Evolutionary conservation across 23 tunicate genomes (phyloP).

Genomic region (Corella eumyota): DNA sequence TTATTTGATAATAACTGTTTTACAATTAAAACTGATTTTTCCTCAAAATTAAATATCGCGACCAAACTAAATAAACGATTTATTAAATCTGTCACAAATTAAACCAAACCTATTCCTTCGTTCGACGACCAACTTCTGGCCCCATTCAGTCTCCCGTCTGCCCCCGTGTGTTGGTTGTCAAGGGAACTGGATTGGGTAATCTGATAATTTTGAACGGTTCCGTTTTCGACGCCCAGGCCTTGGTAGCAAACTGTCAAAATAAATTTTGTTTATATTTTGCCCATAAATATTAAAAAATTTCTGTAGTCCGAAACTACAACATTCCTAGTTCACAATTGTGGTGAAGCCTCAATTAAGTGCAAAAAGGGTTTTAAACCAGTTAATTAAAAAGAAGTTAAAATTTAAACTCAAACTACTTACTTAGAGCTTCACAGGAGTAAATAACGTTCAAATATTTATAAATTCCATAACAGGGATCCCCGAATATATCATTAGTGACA

Average conservation of each 20-base stretch:
- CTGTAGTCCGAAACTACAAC: too few species aligned
- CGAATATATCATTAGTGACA: slow-evolving; percentile 65
- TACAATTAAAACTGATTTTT: too few species aligned
- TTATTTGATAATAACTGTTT: too few species aligned
- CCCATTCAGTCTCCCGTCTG: slow-evolving; percentile 60
- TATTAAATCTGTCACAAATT: too few species aligned
- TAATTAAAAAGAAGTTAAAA: too few species aligned
- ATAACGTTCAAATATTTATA: slow-evolving; percentile 89
- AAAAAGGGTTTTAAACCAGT: too few species aligned
- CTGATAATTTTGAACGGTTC: slow-evolving; percentile 45
- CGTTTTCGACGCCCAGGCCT: slow-evolving; percentile 77
- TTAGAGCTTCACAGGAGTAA: slow-evolving; percentile 81
- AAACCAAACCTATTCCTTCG: slow-evolving; percentile 63
- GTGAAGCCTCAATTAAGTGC: too few species aligned
- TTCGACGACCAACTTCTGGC: slow-evolving; percentile 51
- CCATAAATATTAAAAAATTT: too few species aligned
- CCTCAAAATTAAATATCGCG: too few species aligned
- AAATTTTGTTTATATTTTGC: neutral
- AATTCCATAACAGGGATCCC: slow-evolving; percentile 62
- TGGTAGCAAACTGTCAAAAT: slow-evolving; percentile 48
- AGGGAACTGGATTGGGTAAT: slow-evolving; percentile 40
- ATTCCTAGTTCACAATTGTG: too few species aligned
- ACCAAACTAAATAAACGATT: too few species aligned
- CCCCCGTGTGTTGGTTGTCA: slow-evolving; percentile 62
- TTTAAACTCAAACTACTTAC: too few species aligned